Base-by-base conservation (phyloP, 1,140 invertebrate species). In the Drosophila cardini region DNA sequence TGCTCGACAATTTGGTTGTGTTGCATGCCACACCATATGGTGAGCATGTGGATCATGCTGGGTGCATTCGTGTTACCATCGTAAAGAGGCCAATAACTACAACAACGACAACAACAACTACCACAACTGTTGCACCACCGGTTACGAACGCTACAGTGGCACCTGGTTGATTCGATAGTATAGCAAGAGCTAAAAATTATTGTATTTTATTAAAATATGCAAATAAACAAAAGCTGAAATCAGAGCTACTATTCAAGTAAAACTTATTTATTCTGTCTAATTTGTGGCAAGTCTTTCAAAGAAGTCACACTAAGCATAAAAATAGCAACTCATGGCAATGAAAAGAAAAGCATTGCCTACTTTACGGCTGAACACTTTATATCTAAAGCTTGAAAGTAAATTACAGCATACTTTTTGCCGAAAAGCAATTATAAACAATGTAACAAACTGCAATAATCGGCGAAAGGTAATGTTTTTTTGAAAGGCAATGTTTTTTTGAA, bases 21-120 rank as follows among this genome's bases (percentile, higher is more conserved):
- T 3, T 69, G 71, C 30, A 32, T 16, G 40, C 52, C 2, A 53
- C 67, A 6, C 70, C 82, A 8, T 16, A 86, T 10, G 82, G 78
- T 1, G 78, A 86, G 1, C 82, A 87, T 61, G 64, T 60, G n/a
- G 76, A 87, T 57, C 76, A 87, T 26, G 76, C 76, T 5, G 84
- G 83, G 6, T 86, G 83, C 34, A 68, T 86, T 6, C 52, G 83
- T 9, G 81, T 86, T 7, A 82, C 79, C 11, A 74, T 86, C 11
- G 46, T 86, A 6, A 87, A 80, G 50, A 48, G 62, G 5, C 76
- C 76, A 9, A 4, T 46, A 21, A 38, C 71, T 1, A 68, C 82
- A 1, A 62, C 80, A 0, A 70, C 81, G 1, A 79, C 77, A 0
- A 83, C 83, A 0, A 87, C 83, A 0, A 76, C 76, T 1, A 75